Base-by-base conservation (phyloP, 1,140 invertebrate genomes). In the Vanessa atalanta region DNA sequence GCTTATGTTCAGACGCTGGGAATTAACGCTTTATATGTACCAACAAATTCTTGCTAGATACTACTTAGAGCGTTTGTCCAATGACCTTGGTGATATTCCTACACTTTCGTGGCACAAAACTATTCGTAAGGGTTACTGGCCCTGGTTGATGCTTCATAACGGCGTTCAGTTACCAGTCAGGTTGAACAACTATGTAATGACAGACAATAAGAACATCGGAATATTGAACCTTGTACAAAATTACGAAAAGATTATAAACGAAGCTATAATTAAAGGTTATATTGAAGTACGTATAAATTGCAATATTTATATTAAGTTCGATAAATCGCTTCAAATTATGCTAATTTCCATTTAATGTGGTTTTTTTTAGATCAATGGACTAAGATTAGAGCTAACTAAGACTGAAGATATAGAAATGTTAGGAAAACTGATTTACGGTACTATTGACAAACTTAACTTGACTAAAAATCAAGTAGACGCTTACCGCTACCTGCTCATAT, bases 1-100 rank as follows among this genome's bases (percentile, higher is more conserved):
- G 20, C 83, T 93, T 31, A 93, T 93, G 72, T 87, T 91, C n/a
- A 91, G 94, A 76, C 94, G 95, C 68, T 95, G 94, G 67, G 94
- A 95, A 79, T 84, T 94, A 6, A 95, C 94, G 78, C 84, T 94
- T 51, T 95, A 94, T 84, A 77, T 93, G 6, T 94, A 95, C 71
- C 92, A 95, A 72, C 95, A 95, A 75, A 78, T 96, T 14, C 89
- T 95, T 74, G 93, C 94, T 48, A 94, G 95, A 72, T 96, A 96
- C 86, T 94, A 94, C 82, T 84, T 96, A 83, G 95, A 96, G 81
- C 94, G 95, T 82, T 83, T 95, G 47, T 94, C 94, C 13, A 94
- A 95, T 73, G 94, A 92, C 31, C 72, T 95, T 51, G 94, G 94
- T 8, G 93, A 94, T 47, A 93, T 96, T 65, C 82, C 90, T 5